A percentile compares a stretch with the other conserved stretches of the same genome.
phyloP scores from a whole-genome alignment of 2,888 invertebrate genomes.

The Heliconius ismenius region DNA sequence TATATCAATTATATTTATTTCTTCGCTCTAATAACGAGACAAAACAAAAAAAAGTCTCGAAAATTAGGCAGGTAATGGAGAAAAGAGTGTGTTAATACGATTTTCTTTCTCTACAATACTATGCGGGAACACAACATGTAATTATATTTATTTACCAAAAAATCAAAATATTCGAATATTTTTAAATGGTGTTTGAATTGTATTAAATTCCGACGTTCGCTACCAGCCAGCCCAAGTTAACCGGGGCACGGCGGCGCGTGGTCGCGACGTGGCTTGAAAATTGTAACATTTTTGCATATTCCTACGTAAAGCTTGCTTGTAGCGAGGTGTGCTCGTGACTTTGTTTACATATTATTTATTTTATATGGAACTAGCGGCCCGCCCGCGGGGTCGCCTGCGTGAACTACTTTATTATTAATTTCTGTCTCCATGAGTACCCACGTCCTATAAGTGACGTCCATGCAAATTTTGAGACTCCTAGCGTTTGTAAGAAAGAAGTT shows the following conservation, averaged over 20 bases:
- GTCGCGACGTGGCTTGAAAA: conserved; percentile 1
- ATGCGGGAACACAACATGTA: background rate
- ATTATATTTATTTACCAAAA: background rate
- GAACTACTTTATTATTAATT: too few relatives aligned
- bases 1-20: too few relatives aligned
- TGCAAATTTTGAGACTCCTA: too few relatives aligned
- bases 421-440: too few relatives aligned
- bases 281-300: conserved; percentile 11
- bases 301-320: background rate
- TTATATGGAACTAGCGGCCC: too few relatives aligned
- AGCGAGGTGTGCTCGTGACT: background rate
- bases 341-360: conserved; percentile 4
- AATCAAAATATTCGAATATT: background rate
- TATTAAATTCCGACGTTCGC: conserved; percentile 4
- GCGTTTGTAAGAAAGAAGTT: too few relatives aligned
- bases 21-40: too few relatives aligned
- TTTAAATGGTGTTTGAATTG: conserved; percentile 4
- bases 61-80: background rate
- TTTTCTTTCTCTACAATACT: background rate
- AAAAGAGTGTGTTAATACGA: background rate
- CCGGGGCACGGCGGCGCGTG: conserved; percentile 3
- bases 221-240: background rate
- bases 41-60: background rate
- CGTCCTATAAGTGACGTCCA: too few relatives aligned
- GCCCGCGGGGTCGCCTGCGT: too few relatives aligned